Base-by-base conservation (phyloP, 2,797 vertebrate genomes). In the Hapalemur alaotrensis region DNA sequence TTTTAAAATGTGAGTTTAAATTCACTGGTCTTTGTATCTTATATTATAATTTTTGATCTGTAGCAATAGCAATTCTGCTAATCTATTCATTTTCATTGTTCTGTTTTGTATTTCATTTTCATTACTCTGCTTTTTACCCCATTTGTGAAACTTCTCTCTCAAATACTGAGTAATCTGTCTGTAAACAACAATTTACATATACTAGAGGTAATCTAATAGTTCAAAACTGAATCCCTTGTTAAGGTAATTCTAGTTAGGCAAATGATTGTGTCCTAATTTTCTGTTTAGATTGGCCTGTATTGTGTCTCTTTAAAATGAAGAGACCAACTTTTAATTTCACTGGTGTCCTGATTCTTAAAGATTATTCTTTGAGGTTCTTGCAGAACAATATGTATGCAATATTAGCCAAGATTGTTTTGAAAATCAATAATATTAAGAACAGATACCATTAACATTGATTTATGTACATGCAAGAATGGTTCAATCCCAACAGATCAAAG, bases 401-500 rank as follows among this genome's bases (percentile, higher is more conserved):
- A 50, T 86, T 10, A 93, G 41, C 22, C 67, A 72, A 48, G 20
- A 32, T 80, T 23, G 80, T 91, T 93, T 57, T 48, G 43, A 91
- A 95, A 97, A 91, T 78, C 72, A 89, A 70, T 86, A 92, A 79
- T 63, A 9, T 54, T 78, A 89, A 67, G n/a, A 75, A 75, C 10
- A 63, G 12, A 73, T 30, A 54, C 41, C 15, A 65, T 85, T 81
- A 76, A 35, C 14, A 82, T 82, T 88, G 87, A 69, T 32, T 80
- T 76, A 52, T 70, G 10, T n/a, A 38, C 46, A 52, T 70, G 13
- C 65, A 92, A 84, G 41, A 89, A 59, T 63, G 15, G 25, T 52
- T 92, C 28, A 3, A 38, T 85, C 35, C 59, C 50, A 87, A 50
- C n/a, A 48, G 25, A 25, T 90, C 13, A 90, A 67, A 69, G 41